These are phyloP conservation scores for Odontophorus gujanensis DNA, from an alignment of 2,113 vertebrate genomes.

Conservation along the genomic window DNA sequence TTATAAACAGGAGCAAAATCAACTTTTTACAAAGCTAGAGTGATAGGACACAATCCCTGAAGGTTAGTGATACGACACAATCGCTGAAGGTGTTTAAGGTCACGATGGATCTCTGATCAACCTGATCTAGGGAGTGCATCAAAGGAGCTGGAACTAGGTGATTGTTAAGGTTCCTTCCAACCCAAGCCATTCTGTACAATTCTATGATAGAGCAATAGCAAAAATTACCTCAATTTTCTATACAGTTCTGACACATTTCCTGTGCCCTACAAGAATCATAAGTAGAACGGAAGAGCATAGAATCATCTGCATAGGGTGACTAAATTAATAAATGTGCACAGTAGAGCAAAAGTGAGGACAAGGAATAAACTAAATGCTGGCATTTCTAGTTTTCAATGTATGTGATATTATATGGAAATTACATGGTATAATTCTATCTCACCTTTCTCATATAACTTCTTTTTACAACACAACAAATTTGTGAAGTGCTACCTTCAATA, in stretches of 20 bases:
- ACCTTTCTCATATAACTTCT: not conserved
- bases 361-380: not conserved
- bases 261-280: not conserved
- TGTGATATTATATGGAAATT: not conserved
- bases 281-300: not conserved
- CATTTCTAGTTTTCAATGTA: not conserved
- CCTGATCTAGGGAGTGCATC: no score
- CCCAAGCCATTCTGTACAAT: no score
- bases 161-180: no score
- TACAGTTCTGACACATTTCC: not conserved
- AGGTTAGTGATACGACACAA: no score
- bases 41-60: no score
- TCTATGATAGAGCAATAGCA: not conserved
- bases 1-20: no score
- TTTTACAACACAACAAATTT: not conserved
- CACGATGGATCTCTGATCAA: no score
- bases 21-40: no score
- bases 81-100: no score
- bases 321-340: not conserved
- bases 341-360: not conserved
- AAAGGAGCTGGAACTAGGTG: no score
- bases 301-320: not conserved
- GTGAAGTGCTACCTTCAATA: not conserved
- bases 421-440: not conserved
- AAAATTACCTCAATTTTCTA: not conserved